phyloP scores from a whole-genome alignment of 2,888 invertebrate genomes.

The Trisateles emortualis region DNA sequence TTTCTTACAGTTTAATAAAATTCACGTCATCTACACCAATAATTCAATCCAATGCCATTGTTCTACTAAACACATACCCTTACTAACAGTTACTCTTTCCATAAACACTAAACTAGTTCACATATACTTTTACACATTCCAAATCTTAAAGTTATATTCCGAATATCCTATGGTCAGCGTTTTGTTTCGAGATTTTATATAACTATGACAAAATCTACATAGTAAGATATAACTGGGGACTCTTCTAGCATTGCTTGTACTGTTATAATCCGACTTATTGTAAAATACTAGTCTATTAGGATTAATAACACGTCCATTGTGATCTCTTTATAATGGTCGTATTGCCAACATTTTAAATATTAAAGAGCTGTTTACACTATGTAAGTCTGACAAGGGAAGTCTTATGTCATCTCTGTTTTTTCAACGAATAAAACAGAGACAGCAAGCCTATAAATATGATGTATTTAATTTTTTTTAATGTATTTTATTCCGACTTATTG shows the following conservation, averaged over 20 bases:
- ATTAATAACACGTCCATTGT: background rate
- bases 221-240: constrained; percentile 4
- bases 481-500: no score
- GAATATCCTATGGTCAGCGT: constrained; percentile 1
- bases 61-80: constrained; percentile 1
- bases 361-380: no score
- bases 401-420: no score
- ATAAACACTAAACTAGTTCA: constrained; percentile 1
- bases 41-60: constrained; percentile 31
- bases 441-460: no score
- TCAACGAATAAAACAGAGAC: no score
- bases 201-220: background rate
- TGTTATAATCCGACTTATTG: background rate
- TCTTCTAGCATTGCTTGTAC: constrained; percentile 1
- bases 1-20: background rate
- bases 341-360: background rate
- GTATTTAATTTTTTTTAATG: no score
- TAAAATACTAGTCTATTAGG: background rate
- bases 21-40: constrained; percentile 1
- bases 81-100: constrained; percentile 2
- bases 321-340: background rate
- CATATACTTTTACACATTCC: background rate
- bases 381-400: no score
- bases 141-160: background rate
- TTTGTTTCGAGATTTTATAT: constrained; percentile 2